These are phyloP conservation scores for Potamilus streckersoni DNA, from an alignment of 1,140 invertebrate species.

Conservation along the genomic window DNA sequence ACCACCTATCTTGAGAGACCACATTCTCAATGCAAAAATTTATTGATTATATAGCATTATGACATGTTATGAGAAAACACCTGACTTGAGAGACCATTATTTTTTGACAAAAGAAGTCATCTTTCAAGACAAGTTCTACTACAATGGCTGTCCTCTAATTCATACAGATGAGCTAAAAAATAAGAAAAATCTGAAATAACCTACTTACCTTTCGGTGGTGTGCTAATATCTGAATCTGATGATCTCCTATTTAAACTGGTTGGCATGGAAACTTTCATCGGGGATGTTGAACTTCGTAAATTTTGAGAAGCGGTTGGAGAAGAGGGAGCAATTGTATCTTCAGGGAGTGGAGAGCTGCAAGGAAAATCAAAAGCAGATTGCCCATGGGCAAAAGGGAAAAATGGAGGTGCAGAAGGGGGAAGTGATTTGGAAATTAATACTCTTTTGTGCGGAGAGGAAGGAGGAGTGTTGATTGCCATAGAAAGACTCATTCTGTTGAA, in stretches of 20 bases:
- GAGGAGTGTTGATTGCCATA: constrained; percentile 17
- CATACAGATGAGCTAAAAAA: too few relatives aligned
- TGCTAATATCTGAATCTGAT: constrained; percentile 92
- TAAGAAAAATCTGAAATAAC: too few relatives aligned
- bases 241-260: constrained; percentile 73
- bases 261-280: constrained; percentile 33
- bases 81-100: too few relatives aligned
- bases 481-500: too few relatives aligned
- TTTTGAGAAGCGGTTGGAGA: constrained; percentile 35
- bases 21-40: too few relatives aligned
- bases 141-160: too few relatives aligned
- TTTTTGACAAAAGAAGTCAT: too few relatives aligned
- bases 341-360: constrained; percentile 55
- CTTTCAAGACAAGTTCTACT: too few relatives aligned
- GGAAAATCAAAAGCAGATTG: constrained; percentile 68
- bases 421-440: background rate
- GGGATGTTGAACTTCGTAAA: constrained; percentile 33
- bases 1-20: too few relatives aligned
- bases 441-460: constrained; percentile 31
- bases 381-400: constrained; percentile 67
- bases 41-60: too few relatives aligned
- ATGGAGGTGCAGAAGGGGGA: constrained; percentile 28
- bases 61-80: too few relatives aligned
- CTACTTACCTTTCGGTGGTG: constrained; percentile 88
- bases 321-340: constrained; percentile 41